Conservation (phyloP, 2,113 vertebrate species). For the Illadopsis cleaveri region DNA sequence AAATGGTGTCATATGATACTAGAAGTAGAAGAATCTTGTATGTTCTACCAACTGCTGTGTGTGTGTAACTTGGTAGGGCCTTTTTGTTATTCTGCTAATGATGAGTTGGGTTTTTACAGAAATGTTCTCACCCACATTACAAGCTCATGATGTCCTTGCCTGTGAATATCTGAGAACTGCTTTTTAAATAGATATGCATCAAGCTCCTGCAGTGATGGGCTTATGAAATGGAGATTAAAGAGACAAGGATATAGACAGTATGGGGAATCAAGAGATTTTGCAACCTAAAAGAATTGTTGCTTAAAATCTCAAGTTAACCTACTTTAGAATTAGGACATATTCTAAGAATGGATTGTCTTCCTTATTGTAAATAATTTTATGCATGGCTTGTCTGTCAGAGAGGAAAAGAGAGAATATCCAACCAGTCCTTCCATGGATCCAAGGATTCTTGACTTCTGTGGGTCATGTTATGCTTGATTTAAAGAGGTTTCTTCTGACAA, state of each 20-base stretch:
- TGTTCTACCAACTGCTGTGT: not conserved
- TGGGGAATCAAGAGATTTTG: not conserved
- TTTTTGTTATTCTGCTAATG: not conserved
- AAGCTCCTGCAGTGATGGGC: not conserved
- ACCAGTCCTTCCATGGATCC: not conserved
- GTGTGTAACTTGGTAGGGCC: not conserved
- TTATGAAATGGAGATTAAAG: constrained; percentile 6
- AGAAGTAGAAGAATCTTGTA: not conserved
- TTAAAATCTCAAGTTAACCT: constrained; percentile 14
- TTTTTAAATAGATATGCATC: constrained; percentile 22
- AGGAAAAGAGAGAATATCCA: not conserved
- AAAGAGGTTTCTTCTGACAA: not conserved
- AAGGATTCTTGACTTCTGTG: not conserved
- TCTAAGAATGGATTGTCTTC: not conserved
- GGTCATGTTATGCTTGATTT: not conserved
- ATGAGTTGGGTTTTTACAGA: not conserved
- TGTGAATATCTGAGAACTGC: not conserved
- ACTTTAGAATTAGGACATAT: not conserved
- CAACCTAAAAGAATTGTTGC: not conserved
- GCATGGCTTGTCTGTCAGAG: not conserved
- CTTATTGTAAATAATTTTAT: not conserved
- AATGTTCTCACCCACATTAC: not conserved
- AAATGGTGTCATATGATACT: not conserved
- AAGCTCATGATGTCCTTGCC: not conserved
- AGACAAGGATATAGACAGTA: not conserved